phyloP scores from a whole-genome alignment of 1,140 invertebrate genomes.

The Dendrolimus kikuchii region DNA sequence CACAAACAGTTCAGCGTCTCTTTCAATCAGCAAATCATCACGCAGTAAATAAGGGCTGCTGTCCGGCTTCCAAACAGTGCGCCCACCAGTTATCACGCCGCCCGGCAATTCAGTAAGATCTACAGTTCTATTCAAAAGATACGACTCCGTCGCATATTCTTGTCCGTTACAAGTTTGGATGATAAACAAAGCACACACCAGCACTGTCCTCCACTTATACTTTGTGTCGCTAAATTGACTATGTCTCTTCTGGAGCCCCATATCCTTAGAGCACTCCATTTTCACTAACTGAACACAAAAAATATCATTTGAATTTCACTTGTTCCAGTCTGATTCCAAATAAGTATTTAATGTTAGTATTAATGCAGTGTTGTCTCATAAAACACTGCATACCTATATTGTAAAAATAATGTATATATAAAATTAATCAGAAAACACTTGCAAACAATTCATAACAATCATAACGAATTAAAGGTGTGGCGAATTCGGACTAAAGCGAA shows the following conservation, averaged over 20 bases:
- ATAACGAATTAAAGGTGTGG: slow-evolving; percentile 59
- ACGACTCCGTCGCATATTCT: slow-evolving; percentile 47
- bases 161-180: slow-evolving; percentile 41
- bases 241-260: slow-evolving; percentile 63
- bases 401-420: slow-evolving; percentile 11
- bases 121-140: slow-evolving; percentile 51
- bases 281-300: slow-evolving; percentile 37
- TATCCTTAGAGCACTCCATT: slow-evolving; percentile 52
- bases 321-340: slow-evolving; percentile 25
- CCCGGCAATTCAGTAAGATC: slow-evolving; percentile 75
- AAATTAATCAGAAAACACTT: slow-evolving; percentile 12
- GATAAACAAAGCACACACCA: slow-evolving; percentile 36
- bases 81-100: slow-evolving; percentile 73
- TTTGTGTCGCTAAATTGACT: slow-evolving; percentile 70
- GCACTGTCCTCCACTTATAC: slow-evolving; percentile 68
- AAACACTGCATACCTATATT: slow-evolving; percentile 35
- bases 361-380: slow-evolving; percentile 19
- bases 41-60: slow-evolving; percentile 85
- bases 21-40: slow-evolving; percentile 86
- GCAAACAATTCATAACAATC: slow-evolving; percentile 40
- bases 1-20: slow-evolving; percentile 82
- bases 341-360: no score
- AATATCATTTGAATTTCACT: slow-evolving; percentile 54
- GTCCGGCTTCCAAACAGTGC: slow-evolving; percentile 70
- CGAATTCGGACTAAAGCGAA: slow-evolving; percentile 39